Conservation (phyloP, 2,113 vertebrate genomes). For the Equus przewalskii region DNA sequence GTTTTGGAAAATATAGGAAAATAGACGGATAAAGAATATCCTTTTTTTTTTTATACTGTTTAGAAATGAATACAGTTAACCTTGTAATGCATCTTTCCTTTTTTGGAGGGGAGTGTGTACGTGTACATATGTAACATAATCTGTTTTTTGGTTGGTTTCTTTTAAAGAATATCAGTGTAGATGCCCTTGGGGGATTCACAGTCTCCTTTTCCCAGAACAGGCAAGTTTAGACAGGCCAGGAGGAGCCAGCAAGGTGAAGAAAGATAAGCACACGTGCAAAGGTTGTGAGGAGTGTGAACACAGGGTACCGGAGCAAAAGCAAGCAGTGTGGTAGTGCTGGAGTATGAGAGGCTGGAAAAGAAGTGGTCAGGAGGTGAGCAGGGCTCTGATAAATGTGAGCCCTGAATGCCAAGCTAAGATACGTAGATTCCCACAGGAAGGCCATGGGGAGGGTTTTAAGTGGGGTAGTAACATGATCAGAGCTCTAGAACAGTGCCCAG, state of each 20-base stretch:
- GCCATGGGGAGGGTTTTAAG: rapidly evolving
- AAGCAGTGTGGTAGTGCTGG: neutral
- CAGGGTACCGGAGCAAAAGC: neutral
- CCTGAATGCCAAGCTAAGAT: neutral
- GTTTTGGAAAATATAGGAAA: conserved; percentile 31
- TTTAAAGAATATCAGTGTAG: neutral
- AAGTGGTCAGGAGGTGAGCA: neutral
- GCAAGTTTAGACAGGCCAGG: neutral
- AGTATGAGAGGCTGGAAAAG: neutral
- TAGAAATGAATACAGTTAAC: conserved; percentile 12
- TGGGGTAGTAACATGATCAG: neutral
- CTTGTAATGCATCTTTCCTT: neutral
- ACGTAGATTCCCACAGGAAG: neutral
- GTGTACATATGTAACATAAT: neutral
- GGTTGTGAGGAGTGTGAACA: neutral
- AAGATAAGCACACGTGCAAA: neutral
- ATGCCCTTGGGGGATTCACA: neutral
- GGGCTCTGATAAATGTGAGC: neutral
- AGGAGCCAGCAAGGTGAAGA: neutral
- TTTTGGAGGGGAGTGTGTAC: neutral
- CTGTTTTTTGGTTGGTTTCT: neutral
- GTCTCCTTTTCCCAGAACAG: neutral
- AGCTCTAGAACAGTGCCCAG: neutral
- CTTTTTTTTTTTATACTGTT: neutral
- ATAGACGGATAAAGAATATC: neutral